Conservation (phyloP, 1,140 invertebrate genomes). For the Heliconius hewitsoni region DNA sequence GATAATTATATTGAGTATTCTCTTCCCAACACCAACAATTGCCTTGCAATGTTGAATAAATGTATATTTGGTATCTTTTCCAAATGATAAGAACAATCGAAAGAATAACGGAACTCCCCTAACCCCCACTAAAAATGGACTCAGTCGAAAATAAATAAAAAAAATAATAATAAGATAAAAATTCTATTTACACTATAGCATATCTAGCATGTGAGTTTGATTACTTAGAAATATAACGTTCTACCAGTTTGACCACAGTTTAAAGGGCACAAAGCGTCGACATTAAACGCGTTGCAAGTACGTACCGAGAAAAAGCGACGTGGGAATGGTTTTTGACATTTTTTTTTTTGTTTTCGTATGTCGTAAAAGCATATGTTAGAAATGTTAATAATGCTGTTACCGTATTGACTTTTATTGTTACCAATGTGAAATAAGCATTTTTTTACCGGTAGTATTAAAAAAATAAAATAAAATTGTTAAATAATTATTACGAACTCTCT, state of each 20-base stretch:
- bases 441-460: neutral
- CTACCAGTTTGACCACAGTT: slow-evolving; percentile 1
- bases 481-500: neutral
- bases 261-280: neutral
- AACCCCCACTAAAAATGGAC: too few relatives aligned
- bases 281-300: neutral
- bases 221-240: neutral
- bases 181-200: neutral
- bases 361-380: neutral
- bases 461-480: neutral
- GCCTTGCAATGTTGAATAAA: neutral
- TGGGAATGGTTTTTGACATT: neutral
- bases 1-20: too few relatives aligned
- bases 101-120: neutral
- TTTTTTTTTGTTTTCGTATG: neutral
- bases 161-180: neutral
- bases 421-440: neutral
- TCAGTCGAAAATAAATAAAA: too few relatives aligned
- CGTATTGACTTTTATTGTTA: neutral
- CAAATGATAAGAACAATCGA: neutral
- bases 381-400: neutral
- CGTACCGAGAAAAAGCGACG: neutral
- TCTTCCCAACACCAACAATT: too few relatives aligned
- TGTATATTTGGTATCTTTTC: neutral
- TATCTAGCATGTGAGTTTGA: neutral